Evolutionary conservation across 2,113 vertebrate genomes (phyloP), one percentile per base, ranked within the genome.

Genomic region (Falcunculus frontatus): DNA sequence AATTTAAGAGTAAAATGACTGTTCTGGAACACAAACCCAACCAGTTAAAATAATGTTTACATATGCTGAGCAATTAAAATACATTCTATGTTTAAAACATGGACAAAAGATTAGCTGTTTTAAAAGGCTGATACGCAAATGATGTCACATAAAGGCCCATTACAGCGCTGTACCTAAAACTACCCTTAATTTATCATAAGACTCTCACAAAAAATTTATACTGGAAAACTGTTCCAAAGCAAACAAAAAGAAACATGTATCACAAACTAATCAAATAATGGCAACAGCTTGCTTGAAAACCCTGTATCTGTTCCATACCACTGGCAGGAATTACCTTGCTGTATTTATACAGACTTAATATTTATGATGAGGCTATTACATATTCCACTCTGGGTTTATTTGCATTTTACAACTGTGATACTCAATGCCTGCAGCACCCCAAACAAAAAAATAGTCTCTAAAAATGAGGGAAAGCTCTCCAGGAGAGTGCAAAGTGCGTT

Each of bases 401-500:
- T 91, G 85, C 67, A 75, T 76, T 84, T 84, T 78, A 89, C 73
- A 33, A 17, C 29, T 65, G 35, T 32, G 39, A 49, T 81, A 77
- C 72, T 94, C 42, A 27, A 16, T 93, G 73, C 67, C 67, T 88
- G 59, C 73, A 91, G 84, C 70, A 83, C 39, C 70, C 32, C 25
- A 74, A 81, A 93, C 46, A 63, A 76, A 84, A 63, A 42, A 56
- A 42, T 3, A 78, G 39, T 59, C 90, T 84, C 79, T 70, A 92
- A 93, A 95, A 97, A 72, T 11, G 37, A 92, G 63, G 62, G 75
- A 84, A 94, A 86, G 69, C 55, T 93, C 91, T 95, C 92, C 65
- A 74, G 63, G 92, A 90, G 92, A 94, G 92, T 77, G 78, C 89
- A 98, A 98, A 98, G 98, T 98, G 98, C 97, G 16, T 96, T 80